Base-by-base conservation (phyloP, 2,888 invertebrate species). In the Hemaris fuciformis region DNA sequence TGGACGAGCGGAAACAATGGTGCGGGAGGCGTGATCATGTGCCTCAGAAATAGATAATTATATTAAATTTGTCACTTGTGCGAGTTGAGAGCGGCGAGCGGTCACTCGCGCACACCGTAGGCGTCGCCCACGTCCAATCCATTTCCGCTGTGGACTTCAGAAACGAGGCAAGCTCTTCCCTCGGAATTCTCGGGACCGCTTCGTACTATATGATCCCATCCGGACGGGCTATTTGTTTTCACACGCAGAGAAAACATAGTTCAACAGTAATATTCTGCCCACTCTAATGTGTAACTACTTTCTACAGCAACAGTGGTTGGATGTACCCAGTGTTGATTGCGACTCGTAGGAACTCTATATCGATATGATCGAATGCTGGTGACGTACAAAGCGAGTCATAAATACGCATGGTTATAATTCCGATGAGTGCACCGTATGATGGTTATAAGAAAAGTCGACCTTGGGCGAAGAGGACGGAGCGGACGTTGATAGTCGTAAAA, bases 401-500 rank as follows among this genome's bases (percentile, higher is more conserved):
- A 46, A 46, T 31, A 31, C 53, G 53, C 31, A 18, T 18, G 53
- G 53, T 70, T 65, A 74, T 72, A 76, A 77, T 77, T 74, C 70
- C 69, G 66, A 77, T 77, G 72, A 74, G 75, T 81, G 77, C 75
- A 75, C 64, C 70, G 68, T 66, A 72, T 71, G 71, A 78, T 70
- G 68, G 70, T 76, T 74, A 77, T 74, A 80, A 82, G 82, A 78
- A 83, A 69, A 73, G 66, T 72, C 80, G 89, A 89, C 90, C 91
- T 91, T 91, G 88, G 75, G 62, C 72, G 81, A 85, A 87, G 88
- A 84, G 87, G 74, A 69, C 72, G 68, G 81, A 80, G 81, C 91
- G 91, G 91, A 91, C 88, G 89, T 87, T 74, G 80, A 82, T 79
- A 79, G 80, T 90, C 90, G 85, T 91, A 91, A 90, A 89, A 89